Evolutionary conservation across 1,140 invertebrate genomes (phyloP).

Genomic region (Branchinecta lynchi): DNA sequence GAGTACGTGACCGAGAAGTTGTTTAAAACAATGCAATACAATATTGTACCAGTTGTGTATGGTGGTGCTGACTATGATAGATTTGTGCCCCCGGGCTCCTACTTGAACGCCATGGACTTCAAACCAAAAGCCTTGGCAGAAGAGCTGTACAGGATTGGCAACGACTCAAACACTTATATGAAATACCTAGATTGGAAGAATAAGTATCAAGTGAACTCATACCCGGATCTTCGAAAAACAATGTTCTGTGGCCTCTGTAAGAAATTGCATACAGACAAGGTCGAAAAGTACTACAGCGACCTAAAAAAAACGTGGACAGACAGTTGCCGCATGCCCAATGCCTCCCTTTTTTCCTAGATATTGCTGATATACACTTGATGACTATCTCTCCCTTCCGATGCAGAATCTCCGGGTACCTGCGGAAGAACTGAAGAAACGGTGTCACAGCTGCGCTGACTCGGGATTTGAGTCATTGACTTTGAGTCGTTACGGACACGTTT

Average conservation of each 20-base stretch:
- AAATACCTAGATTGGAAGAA: slow-evolving; percentile 33
- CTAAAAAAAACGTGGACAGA: too few relatives aligned
- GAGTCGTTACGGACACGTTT: too few relatives aligned
- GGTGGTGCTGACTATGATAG: too few relatives aligned
- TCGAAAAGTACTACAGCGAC: neutral
- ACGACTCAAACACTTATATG: slow-evolving; percentile 31
- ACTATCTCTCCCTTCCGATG: too few relatives aligned
- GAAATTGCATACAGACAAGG: neutral
- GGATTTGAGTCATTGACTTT: too few relatives aligned
- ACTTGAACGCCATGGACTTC: slow-evolving; percentile 31
- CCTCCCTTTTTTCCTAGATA: too few relatives aligned
- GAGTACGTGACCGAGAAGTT: slow-evolving; percentile 31
- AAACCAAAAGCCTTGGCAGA: slow-evolving; percentile 26
- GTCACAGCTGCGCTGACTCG: too few relatives aligned
- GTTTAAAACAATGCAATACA: slow-evolving; percentile 24
- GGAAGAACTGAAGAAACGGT: too few relatives aligned
- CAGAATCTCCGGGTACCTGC: too few relatives aligned
- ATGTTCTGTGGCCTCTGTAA: neutral
- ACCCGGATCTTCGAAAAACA: neutral
- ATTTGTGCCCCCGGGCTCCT: slow-evolving; percentile 29
- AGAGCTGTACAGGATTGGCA: slow-evolving; percentile 25
- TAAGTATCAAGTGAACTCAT: neutral
- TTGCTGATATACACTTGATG: too few relatives aligned
- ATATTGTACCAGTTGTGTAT: slow-evolving; percentile 26
- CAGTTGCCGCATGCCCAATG: too few relatives aligned